phyloP scores from a whole-genome alignment of 2,888 invertebrate species.

The Idaea biselata region DNA sequence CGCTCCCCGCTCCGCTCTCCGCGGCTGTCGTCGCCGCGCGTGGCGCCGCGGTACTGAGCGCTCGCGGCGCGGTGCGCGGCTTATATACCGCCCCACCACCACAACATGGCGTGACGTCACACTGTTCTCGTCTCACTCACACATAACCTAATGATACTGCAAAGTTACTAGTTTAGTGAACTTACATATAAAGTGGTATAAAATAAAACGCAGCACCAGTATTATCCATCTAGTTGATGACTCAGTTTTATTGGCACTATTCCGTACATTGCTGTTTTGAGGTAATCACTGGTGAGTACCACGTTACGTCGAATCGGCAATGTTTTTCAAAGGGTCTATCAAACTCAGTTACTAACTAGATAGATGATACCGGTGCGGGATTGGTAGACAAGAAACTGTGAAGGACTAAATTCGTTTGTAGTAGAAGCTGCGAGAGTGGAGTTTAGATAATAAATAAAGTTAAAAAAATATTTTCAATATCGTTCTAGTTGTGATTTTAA shows the following conservation, averaged over 20 bases:
- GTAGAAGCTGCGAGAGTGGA: constrained; percentile 36
- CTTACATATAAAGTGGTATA: constrained; percentile 1
- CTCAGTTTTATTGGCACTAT: constrained; percentile 6
- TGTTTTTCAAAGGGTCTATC: constrained; percentile 26
- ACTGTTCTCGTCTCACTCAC: constrained; percentile 37
- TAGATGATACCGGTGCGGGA: constrained; percentile 6
- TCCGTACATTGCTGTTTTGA: too few species aligned
- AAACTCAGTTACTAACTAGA: constrained; percentile 18
- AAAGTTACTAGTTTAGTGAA: constrained; percentile 13
- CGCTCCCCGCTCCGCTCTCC: constrained; percentile 71
- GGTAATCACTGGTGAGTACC: too few species aligned
- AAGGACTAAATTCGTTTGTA: constrained; percentile 6
- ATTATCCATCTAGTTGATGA: too few species aligned
- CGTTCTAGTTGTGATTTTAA: constrained; percentile 75
- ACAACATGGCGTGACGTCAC: constrained; percentile 25
- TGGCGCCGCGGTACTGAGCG: constrained; percentile 73
- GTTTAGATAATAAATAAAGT: constrained; percentile 50
- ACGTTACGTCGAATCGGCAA: too few species aligned
- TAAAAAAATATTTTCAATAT: constrained; percentile 60
- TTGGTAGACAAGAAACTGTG: neutral
- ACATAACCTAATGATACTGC: constrained; percentile 12
- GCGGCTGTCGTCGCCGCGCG: constrained; percentile 67
- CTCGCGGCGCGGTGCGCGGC: constrained; percentile 36
- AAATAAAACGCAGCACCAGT: neutral
- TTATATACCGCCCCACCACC: constrained; percentile 26